A percentile compares a stretch with the other conserved stretches of the same genome.
Conservation (phyloP, 2,888 invertebrate species). For the Rhyacophila evoluta region DNA sequence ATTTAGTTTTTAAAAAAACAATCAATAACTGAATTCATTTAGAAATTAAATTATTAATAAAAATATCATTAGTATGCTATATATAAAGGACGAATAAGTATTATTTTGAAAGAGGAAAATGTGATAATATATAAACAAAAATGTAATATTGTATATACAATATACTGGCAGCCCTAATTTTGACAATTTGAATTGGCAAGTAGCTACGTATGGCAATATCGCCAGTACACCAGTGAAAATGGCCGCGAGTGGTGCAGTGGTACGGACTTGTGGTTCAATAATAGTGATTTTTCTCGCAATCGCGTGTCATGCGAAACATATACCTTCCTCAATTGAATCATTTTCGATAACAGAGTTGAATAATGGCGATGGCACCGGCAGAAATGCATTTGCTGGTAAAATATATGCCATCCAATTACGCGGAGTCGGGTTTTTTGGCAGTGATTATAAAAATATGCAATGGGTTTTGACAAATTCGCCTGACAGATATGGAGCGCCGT, state of each 20-base stretch:
- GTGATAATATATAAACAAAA: too few species aligned
- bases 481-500: constrained; percentile 32
- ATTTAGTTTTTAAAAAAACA: too few species aligned
- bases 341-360: constrained; percentile 58
- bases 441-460: constrained; percentile 11
- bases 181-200: background rate
- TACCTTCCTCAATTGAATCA: constrained; percentile 61
- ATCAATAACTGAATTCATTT: too few species aligned
- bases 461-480: constrained; percentile 35
- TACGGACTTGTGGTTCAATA: constrained; percentile 69
- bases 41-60: too few species aligned
- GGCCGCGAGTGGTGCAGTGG: constrained; percentile 61
- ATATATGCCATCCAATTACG: constrained; percentile 31
- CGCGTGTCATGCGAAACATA: constrained; percentile 56
- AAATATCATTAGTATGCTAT: too few species aligned
- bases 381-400: constrained; percentile 26
- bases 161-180: background rate
- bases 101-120: too few species aligned
- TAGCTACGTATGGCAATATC: background rate
- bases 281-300: constrained; percentile 59
- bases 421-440: constrained; percentile 36
- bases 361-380: constrained; percentile 26
- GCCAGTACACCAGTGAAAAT: constrained; percentile 59
- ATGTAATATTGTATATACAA: too few species aligned
- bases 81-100: too few species aligned